phyloP scores from a whole-genome alignment of 2,797 vertebrate genomes.

The Pangasius macronema region DNA sequence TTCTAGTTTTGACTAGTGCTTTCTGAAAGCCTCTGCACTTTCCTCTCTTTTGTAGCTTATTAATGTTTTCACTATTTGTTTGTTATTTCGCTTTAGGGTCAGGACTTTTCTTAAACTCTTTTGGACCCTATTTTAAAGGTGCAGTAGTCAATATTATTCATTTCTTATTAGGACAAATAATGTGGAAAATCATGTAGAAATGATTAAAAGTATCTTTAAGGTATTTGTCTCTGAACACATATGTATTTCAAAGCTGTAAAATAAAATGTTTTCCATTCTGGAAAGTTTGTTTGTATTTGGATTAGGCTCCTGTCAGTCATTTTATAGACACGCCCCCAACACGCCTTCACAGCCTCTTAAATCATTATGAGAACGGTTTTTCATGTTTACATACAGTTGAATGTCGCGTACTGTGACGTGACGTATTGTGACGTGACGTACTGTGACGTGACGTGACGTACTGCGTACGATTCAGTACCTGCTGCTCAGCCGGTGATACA shows the following conservation, averaged over 20 bases:
- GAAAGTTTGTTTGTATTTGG: not conserved
- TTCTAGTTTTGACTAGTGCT: not conserved
- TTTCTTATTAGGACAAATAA: no score
- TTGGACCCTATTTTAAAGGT: not conserved
- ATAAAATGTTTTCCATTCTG: no score
- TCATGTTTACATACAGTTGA: not conserved
- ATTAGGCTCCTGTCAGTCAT: not conserved
- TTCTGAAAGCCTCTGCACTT: not conserved
- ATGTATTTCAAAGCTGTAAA: no score
- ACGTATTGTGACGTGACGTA: no score
- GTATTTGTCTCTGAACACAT: no score
- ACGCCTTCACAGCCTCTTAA: not conserved
- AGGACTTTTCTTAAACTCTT: not conserved
- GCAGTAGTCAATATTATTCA: no score
- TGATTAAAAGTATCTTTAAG: no score
- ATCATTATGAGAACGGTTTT: not conserved
- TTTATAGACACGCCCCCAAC: not conserved
- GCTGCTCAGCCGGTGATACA: no score
- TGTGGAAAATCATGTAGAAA: no score
- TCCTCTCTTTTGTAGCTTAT: not conserved
- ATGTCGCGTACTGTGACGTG: not conserved
- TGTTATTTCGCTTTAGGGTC: not conserved
- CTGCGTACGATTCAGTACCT: no score
- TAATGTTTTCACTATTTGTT: not conserved
- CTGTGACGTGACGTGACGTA: no score